These are phyloP conservation scores for Nothura maculosa DNA, from an alignment of 2,797 vertebrate genomes.

Conservation along the genomic window DNA sequence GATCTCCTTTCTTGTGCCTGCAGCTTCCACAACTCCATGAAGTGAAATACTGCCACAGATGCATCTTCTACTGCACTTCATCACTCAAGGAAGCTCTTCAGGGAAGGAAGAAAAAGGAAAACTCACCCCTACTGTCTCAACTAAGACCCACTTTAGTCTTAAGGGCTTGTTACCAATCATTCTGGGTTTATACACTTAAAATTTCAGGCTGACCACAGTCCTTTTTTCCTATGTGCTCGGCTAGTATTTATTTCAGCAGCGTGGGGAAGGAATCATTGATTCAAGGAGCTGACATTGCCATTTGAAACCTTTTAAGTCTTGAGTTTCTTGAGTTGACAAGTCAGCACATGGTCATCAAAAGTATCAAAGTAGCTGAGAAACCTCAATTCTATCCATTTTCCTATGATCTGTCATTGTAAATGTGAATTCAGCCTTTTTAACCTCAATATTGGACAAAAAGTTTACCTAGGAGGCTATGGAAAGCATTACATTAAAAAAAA, in stretches of 20 bases:
- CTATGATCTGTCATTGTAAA: background rate
- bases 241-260: background rate
- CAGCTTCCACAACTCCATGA: background rate
- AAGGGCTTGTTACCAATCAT: accelerated
- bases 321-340: background rate
- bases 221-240: background rate
- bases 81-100: background rate
- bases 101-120: accelerated
- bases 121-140: background rate
- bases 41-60: background rate
- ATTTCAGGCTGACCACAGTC: background rate
- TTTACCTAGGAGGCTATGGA: background rate
- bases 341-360: background rate
- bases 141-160: background rate
- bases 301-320: background rate
- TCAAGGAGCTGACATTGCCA: accelerated
- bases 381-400: background rate
- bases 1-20: background rate
- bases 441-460: background rate
- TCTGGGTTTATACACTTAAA: background rate
- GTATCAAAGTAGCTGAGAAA: background rate
- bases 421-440: background rate
- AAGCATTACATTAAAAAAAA: background rate
- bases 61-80: background rate
- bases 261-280: background rate